phyloP scores from a whole-genome alignment of 2,797 vertebrate species.

The Glyptemys insculpta region DNA sequence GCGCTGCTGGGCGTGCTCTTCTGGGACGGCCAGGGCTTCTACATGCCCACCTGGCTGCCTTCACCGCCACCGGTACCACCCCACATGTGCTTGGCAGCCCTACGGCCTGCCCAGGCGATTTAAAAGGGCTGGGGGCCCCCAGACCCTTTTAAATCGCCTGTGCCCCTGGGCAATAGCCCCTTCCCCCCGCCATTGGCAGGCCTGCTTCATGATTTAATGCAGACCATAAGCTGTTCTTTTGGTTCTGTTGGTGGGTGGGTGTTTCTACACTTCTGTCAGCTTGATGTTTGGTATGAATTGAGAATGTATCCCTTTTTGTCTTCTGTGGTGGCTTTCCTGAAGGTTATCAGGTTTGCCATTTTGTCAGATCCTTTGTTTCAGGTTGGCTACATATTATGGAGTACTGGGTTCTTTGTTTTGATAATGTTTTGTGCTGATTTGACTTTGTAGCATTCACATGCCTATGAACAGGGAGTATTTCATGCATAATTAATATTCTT shows the following conservation, averaged over 20 bases:
- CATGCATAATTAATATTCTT: background rate
- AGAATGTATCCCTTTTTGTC: background rate
- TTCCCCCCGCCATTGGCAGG: too few relatives aligned
- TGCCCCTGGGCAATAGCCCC: too few relatives aligned
- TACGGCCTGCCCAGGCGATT: too few relatives aligned
- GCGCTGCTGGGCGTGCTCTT: too few relatives aligned
- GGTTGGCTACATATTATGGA: background rate
- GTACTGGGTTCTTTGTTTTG: background rate
- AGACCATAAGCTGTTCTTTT: background rate
- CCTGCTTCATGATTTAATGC: background rate
- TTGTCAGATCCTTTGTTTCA: background rate
- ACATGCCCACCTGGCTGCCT: too few relatives aligned
- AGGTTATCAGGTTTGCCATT: rapidly evolving
- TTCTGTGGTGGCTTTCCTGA: background rate
- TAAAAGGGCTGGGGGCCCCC: too few relatives aligned
- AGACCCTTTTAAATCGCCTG: too few relatives aligned
- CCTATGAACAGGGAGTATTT: background rate
- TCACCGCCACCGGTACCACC: too few relatives aligned
- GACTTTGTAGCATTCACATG: background rate
- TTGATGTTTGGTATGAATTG: background rate
- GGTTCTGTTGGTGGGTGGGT: background rate
- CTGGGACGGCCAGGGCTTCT: too few relatives aligned
- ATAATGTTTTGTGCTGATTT: background rate
- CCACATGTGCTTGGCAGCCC: too few relatives aligned
- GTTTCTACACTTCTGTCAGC: background rate